Percentiles rank a stretch among this genome's conserved stretches.
phyloP scores from a whole-genome alignment of 2,888 invertebrate species.

The Spodoptera exigua region DNA sequence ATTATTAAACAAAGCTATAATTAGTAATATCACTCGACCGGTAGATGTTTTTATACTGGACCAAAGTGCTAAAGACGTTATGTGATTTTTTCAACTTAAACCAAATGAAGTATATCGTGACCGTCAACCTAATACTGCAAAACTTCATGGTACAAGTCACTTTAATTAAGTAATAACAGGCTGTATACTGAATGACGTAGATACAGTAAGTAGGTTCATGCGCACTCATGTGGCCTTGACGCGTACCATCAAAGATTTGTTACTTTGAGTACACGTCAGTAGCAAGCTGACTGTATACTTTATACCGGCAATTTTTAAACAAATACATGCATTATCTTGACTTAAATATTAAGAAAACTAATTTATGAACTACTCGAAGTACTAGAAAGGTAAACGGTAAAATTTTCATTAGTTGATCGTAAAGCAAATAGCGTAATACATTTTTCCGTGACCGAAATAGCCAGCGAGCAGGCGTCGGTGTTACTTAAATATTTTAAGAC shows the following conservation, averaged over 20 bases:
- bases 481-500: slow-evolving; percentile 35
- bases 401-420: slow-evolving; percentile 20
- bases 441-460: slow-evolving; percentile 34
- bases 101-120: too few relatives aligned
- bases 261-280: slow-evolving; percentile 4
- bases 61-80: too few relatives aligned
- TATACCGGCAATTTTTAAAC: background rate
- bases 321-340: background rate
- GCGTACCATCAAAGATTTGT: background rate
- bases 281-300: background rate
- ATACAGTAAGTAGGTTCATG: slow-evolving; percentile 3
- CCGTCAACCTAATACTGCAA: background rate
- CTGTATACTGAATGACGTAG: slow-evolving; percentile 13
- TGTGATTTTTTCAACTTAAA: too few relatives aligned
- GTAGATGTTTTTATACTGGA: too few relatives aligned
- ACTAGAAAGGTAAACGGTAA: slow-evolving; percentile 14
- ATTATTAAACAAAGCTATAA: too few relatives aligned
- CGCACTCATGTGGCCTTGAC: slow-evolving; percentile 22
- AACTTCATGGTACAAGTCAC: background rate
- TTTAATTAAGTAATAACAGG: background rate
- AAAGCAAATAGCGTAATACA: slow-evolving; percentile 22
- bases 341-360: slow-evolving; percentile 17
- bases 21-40: too few relatives aligned
- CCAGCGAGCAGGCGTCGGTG: slow-evolving; percentile 19
- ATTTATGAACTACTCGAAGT: slow-evolving; percentile 3